These are phyloP conservation scores for Pachyseris speciosa DNA, from an alignment of 64 coral and sea anemone species.

Conservation along the genomic window DNA sequence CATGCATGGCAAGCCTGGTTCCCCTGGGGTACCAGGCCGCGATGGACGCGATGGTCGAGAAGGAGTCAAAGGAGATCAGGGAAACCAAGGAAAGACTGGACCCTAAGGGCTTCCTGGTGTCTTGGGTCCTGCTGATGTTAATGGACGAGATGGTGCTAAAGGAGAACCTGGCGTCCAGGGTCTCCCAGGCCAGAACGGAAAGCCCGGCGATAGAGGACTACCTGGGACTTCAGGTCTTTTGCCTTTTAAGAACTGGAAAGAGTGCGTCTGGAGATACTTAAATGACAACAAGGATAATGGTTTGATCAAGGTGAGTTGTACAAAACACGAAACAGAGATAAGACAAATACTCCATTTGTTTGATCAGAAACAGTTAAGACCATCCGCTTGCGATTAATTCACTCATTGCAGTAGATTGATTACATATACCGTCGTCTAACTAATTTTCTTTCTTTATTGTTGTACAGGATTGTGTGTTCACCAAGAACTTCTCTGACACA, in stretches of 20 bases:
- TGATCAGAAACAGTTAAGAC: no score
- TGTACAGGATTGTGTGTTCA: constrained; percentile 24
- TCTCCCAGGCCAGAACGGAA: neutral
- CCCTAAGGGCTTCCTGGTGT: neutral
- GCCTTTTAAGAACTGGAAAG: neutral
- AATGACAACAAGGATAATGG: constrained; percentile 8
- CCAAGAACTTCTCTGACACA: constrained; percentile 36
- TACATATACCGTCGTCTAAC: no score
- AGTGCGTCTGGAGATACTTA: constrained; percentile 12
- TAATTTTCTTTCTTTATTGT: neutral
- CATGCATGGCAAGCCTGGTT: no score
- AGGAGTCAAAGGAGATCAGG: neutral
- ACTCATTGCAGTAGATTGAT: no score
- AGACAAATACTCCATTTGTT: no score
- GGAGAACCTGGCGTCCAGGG: constrained; percentile 7
- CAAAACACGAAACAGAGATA: no score
- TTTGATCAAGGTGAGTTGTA: constrained; percentile 32
- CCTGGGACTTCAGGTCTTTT: no score
- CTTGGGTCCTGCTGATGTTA: neutral
- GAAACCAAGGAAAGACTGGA: neutral
- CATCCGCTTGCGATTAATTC: no score
- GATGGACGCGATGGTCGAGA: no score
- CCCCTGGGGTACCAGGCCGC: no score
- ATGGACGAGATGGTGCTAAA: no score
- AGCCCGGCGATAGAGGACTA: neutral